A percentile compares a stretch with the other conserved stretches of the same genome.
phyloP scores from a whole-genome alignment of 2,797 vertebrate species.

The Acanthurus tractus region DNA sequence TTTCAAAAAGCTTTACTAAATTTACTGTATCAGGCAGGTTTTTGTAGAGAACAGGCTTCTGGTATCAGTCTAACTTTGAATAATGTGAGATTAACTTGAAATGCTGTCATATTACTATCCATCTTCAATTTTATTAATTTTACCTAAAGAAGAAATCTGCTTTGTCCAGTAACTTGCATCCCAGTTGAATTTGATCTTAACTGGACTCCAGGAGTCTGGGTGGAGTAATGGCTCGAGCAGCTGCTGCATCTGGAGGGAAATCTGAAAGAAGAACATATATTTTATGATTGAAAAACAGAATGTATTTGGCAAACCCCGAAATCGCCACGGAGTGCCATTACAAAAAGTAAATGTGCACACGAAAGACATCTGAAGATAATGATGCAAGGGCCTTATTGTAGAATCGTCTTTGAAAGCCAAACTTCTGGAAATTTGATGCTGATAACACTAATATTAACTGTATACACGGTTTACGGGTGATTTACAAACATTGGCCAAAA shows the following conservation, averaged over 20 bases:
- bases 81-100: neutral
- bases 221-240: conserved; percentile 90
- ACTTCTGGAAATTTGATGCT: neutral
- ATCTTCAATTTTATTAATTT: conserved; percentile 12
- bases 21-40: neutral
- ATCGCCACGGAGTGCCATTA: neutral
- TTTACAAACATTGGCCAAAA: neutral
- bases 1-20: neutral
- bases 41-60: neutral
- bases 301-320: neutral
- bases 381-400: neutral
- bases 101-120: neutral
- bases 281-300: neutral
- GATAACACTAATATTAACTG: neutral
- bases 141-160: conserved; percentile 94
- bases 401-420: neutral
- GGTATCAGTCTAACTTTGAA: conserved; percentile 2
- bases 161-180: conserved; percentile 98
- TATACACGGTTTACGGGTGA: neutral
- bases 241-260: conserved; percentile 97
- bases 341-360: neutral
- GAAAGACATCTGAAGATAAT: neutral
- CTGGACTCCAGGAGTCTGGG: conserved; percentile 87
- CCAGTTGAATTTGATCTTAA: conserved; percentile 97
- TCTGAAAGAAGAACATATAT: conserved; percentile 79